Evolutionary conservation across 2,797 vertebrate genomes (phyloP), one percentile per base, ranked within the genome.

Genomic region (Pempheris klunzingeri): DNA sequence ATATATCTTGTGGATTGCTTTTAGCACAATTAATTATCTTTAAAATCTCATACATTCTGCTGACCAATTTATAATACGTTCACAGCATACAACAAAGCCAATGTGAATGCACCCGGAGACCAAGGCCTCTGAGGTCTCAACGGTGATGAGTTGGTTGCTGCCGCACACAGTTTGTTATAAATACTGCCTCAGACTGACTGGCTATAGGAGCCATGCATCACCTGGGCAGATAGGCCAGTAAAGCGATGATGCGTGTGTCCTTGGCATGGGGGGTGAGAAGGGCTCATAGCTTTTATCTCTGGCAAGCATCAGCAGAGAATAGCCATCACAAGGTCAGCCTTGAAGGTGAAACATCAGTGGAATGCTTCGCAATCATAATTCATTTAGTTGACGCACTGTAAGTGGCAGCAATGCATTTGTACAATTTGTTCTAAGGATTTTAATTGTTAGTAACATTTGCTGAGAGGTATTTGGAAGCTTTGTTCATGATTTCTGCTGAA

Each of bases 181-280:
- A 91, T 88, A 91, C 85, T 85, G 89, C 75, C 84, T 74, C 50
- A 81, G 85, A 88, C 81, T 86, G 91, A 91, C 88, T 90, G 84
- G 79, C 90, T 91, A 87, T 90, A 83, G 87, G 85, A 83, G 90
- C 88, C 87, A 91, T 93, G 91, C 91, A 93, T 94, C 91, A 93
- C 87, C 85, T 78, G 88, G 85, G 90, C 88, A 92, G 89, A 91
- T 87, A 87, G 91, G 89, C 86, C 84, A 90, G 89, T 89, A 90
- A 90, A 92, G 88, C 72, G 81, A 92, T 92, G 87, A 93, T 91
- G 90, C 71, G 71, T 83, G 83, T 88, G 92, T 93, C 93, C 93
- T 94, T 93, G 91, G 91, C 78, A 69, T 63, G 55, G 74, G 64
- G 76, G 86, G 76, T 69, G 81, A 80, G 83, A 55, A 74, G 84